Base-by-base conservation (phyloP, 2,113 vertebrate species). In the Rhadina sibilatrix region DNA sequence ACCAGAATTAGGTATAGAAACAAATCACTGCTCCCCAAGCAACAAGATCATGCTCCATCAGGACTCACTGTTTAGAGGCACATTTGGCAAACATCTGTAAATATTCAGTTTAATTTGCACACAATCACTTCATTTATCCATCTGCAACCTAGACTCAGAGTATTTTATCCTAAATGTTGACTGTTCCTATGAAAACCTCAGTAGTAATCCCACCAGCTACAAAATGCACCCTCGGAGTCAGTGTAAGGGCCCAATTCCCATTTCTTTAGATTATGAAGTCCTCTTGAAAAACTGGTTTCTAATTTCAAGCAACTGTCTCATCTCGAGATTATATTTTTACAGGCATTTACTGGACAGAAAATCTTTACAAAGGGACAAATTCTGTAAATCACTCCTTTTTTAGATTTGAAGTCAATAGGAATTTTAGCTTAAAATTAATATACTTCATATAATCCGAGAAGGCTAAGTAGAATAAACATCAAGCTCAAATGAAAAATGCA, bases 371-470 rank as follows among this genome's bases (percentile, higher is more conserved):
- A 60, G 8, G 17, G n/a, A 49, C 31, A 71, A 60, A 60, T 79
- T 74, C 15, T 60, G 59, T 47, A 69, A 75, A 90, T 66, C n/a
- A 60, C 2, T 54, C 27, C 6, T 59, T 50, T 61, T 64, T 24
- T 19, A 44, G 54, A 90, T 40, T 47, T 71, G 42, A 74, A 92
- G 40, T 38, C 60, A 81, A 61, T 22, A 53, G 57, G 46, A 56
- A 78, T 64, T 94, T 78, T 61, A 80, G 13, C n/a, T 93, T 64
- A 88, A 90, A 96, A 83, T 70, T 66, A 63, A 88, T 65, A 69
- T 30, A 61, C 19, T 76, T 93, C 63, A 42, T 14, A 44, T 86
- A 87, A 79, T 76, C 15, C 0, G 3, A 87, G 65, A 50, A 89
- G 65, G 33, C 49, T 82, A 93, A 54, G 47, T 7, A 68, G 44